Conservation (phyloP, 2,888 invertebrate species). For the Tinea semifulvella region DNA sequence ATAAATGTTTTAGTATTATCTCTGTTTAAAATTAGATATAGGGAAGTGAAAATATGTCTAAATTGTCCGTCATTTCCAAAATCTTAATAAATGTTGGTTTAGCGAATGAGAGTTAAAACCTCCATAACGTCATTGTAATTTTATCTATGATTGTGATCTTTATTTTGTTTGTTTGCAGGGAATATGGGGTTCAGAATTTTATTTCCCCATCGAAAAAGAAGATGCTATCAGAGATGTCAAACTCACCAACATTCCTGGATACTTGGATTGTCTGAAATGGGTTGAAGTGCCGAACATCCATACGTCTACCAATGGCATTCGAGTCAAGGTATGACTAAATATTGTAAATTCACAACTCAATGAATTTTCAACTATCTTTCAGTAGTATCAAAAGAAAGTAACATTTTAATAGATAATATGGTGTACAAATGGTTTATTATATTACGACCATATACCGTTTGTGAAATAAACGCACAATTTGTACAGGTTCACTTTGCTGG, state of each 20-base stretch:
- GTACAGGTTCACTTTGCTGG: slow-evolving; percentile 34
- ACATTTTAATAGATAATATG: too few relatives aligned
- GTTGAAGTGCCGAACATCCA: slow-evolving; percentile 19
- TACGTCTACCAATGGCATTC: slow-evolving; percentile 18
- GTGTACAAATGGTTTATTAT: too few relatives aligned
- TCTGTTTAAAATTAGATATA: too few relatives aligned
- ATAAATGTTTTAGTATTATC: too few relatives aligned
- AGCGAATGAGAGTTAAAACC: not conserved
- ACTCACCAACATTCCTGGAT: slow-evolving; percentile 23
- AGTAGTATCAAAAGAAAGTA: too few relatives aligned
- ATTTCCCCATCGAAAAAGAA: slow-evolving; percentile 18
- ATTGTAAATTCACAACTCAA: too few relatives aligned
- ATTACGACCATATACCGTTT: too few relatives aligned
- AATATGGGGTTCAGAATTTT: slow-evolving; percentile 26
- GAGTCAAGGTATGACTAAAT: slow-evolving; percentile 23
- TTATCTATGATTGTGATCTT: not conserved
- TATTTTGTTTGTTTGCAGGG: slow-evolving; percentile 17
- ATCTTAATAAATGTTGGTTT: not conserved
- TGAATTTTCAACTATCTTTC: too few relatives aligned
- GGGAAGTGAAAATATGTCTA: too few relatives aligned
- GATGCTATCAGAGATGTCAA: slow-evolving; percentile 7
- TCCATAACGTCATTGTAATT: not conserved
- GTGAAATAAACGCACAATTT: too few relatives aligned
- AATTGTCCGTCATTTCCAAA: too few relatives aligned
- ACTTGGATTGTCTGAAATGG: slow-evolving; percentile 27